Evolutionary conservation across 2,888 invertebrate species (phyloP), one percentile per base, ranked within the genome.

Genomic region (Aspidiotus destructor): DNA sequence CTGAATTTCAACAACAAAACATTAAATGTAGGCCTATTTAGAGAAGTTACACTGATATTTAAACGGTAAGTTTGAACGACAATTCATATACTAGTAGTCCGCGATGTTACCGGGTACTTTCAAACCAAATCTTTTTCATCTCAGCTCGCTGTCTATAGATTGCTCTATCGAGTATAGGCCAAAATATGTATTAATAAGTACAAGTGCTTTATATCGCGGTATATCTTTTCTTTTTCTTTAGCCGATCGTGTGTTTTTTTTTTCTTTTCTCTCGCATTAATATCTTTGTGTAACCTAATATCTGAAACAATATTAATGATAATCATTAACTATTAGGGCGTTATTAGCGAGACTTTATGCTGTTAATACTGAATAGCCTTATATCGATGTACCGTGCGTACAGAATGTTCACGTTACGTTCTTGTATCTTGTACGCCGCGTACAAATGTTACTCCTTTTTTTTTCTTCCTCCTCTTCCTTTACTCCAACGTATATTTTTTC

Each of bases 321-420:
- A 65, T 65, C 44, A 57, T 54, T 42, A 28, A 48, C 65, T 57
- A 55, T 65, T 65, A 65, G 65, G 65, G 55, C 57, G 65, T 65
- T 65, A 65, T 65, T 65, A 65, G 57, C 13, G 65, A 16, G 16
- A 10, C 10, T n/a, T 44, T 8, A 40, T 44, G 44, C 55, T 55
- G 57, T 65, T 65, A 65, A 55, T 55, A 65, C 55, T 53, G 53
- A 40, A 28, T 28, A 28, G 28, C 28, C 28, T 28, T 28, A 28
- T 28, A 28, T 28, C 28, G 61, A 41, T 28, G 28, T 28, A 28
- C 28, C 28, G 28, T 28, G 28, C 28, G 28, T 28, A 28, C 28
- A 28, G 28, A 28, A 28, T 28, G 28, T 28, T 28, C 28, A 28
- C 28, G 28, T 28, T 28, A 28, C 28, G 28, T 28, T 28, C 28